Evolutionary conservation across 2,797 vertebrate genomes (phyloP).

Genomic region (Novumbra hubbsi): DNA sequence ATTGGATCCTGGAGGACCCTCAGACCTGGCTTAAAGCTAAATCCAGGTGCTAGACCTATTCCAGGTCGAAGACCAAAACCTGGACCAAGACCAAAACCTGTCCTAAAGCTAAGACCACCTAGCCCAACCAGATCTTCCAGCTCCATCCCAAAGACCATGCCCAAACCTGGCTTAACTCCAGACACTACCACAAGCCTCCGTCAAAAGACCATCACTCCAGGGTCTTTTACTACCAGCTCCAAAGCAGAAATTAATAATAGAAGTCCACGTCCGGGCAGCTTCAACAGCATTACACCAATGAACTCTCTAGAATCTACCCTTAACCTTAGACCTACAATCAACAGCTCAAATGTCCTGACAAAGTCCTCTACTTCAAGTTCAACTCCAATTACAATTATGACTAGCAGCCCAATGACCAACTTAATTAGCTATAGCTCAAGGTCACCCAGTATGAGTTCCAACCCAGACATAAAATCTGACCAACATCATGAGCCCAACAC

Average conservation of each 20-base stretch:
- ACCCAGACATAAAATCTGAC: not conserved
- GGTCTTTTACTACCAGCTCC: too few relatives aligned
- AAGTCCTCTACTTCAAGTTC: not conserved
- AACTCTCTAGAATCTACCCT: too few relatives aligned
- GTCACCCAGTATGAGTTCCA: not conserved
- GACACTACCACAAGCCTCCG: not conserved
- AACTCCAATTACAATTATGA: not conserved
- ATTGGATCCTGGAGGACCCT: constrained; percentile 3
- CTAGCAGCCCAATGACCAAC: not conserved
- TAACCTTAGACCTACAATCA: too few relatives aligned
- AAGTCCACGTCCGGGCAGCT: too few relatives aligned
- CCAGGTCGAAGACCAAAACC: not conserved
- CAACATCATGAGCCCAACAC: not conserved
- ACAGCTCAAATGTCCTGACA: too few relatives aligned
- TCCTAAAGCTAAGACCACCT: constrained; percentile 23
- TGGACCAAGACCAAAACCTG: not conserved
- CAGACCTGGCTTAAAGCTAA: not conserved
- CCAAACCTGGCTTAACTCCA: constrained; percentile 16
- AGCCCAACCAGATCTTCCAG: constrained; percentile 20
- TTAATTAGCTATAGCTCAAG: not conserved
- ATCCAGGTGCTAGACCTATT: not conserved
- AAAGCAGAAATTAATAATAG: too few relatives aligned
- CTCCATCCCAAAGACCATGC: constrained; percentile 19
- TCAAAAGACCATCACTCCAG: not conserved
- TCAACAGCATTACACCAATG: too few relatives aligned